Conservation (phyloP, 2,888 invertebrate species). For the Pandemis corylana region DNA sequence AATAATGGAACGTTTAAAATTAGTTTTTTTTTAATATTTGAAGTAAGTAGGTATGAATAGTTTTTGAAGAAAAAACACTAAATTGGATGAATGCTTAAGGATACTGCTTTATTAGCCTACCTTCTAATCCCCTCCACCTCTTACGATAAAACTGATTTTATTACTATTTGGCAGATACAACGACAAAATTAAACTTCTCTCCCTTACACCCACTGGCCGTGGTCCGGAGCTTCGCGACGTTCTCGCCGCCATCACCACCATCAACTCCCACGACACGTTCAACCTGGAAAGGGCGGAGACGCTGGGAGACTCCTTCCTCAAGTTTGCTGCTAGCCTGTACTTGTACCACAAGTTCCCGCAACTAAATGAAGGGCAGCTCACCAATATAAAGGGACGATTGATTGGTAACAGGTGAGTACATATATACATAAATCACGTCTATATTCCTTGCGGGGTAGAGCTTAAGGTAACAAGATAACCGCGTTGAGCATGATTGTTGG, state of each 20-base stretch:
- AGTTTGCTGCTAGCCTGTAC: slow-evolving; percentile 90
- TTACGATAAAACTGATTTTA: neutral
- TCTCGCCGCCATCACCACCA: slow-evolving; percentile 88
- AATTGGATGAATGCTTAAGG: no score
- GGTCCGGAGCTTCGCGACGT: slow-evolving; percentile 81
- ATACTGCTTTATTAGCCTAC: no score
- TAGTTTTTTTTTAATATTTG: no score
- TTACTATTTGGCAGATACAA: slow-evolving; percentile 58
- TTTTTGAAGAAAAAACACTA: no score
- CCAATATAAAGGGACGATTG: slow-evolving; percentile 88
- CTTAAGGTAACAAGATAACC: no score
- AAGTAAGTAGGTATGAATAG: no score
- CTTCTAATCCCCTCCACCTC: no score
- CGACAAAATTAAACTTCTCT: slow-evolving; percentile 62
- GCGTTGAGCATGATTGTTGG: no score
- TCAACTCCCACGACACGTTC: slow-evolving; percentile 89
- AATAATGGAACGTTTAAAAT: no score
- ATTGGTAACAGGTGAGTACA: slow-evolving; percentile 91
- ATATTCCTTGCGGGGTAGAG: no score
- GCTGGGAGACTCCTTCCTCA: slow-evolving; percentile 95
- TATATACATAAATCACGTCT: no score
- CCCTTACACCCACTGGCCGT: slow-evolving; percentile 48
- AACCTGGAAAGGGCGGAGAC: slow-evolving; percentile 94
- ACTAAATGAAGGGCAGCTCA: slow-evolving; percentile 91
- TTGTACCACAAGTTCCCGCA: slow-evolving; percentile 88